phyloP scores from a whole-genome alignment of 2,888 invertebrate species.

The Exephanes ischioxanthus region DNA sequence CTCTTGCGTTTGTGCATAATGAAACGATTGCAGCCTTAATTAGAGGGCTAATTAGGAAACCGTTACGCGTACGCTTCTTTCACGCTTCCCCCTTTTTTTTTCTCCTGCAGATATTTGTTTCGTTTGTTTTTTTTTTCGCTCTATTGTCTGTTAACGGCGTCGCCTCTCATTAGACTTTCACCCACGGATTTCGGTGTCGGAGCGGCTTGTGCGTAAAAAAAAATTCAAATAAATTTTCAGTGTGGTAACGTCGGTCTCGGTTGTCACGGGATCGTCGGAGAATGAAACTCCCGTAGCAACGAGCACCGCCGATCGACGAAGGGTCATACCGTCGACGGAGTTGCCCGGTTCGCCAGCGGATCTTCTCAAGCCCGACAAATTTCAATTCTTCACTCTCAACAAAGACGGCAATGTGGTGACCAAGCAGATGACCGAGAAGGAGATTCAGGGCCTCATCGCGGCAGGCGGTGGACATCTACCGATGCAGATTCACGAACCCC shows the following conservation, averaged over 20 bases:
- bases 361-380: constrained; percentile 92
- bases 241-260: constrained; percentile 89
- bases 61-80: constrained; percentile 62
- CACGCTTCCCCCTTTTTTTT: constrained; percentile 47
- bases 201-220: constrained; percentile 3
- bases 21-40: constrained; percentile 68
- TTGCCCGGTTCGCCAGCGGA: constrained; percentile 89
- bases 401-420: constrained; percentile 93
- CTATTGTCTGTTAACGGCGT: constrained; percentile 40
- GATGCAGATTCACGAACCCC: constrained; percentile 78
- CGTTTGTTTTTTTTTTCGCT: constrained; percentile 44
- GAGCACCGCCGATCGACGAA: constrained; percentile 88
- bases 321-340: constrained; percentile 84
- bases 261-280: constrained; percentile 86
- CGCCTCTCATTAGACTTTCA: constrained; percentile 28
- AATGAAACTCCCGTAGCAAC: constrained; percentile 87
- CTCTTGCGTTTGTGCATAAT: constrained; percentile 66
- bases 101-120: constrained; percentile 47
- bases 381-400: constrained; percentile 95
- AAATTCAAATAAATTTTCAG: constrained; percentile 83
- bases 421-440: constrained; percentile 93
- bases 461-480: constrained; percentile 88
- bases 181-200: background rate
- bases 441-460: constrained; percentile 94
- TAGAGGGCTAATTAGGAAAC: constrained; percentile 66